A percentile compares a stretch with the other conserved stretches of the same genome.
phyloP scores from a whole-genome alignment of 2,113 vertebrate genomes.

The Symphodus melops region DNA sequence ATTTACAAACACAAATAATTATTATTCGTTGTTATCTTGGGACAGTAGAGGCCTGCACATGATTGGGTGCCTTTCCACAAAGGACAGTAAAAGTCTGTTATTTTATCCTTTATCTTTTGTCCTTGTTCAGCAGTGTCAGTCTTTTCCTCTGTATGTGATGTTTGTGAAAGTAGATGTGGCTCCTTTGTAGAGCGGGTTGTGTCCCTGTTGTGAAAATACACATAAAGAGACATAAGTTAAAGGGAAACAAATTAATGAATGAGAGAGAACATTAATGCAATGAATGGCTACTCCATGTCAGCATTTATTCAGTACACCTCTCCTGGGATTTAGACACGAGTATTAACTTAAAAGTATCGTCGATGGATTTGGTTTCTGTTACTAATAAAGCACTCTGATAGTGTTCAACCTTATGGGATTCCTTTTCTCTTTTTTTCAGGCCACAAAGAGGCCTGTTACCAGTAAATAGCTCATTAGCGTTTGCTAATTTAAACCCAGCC shows the following conservation, averaged over 20 bases:
- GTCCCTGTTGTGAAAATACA: constrained; percentile 80
- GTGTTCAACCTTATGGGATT: constrained; percentile 42
- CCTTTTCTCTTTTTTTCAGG: constrained; percentile 46
- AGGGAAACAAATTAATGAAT: background rate
- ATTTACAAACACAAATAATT: constrained; percentile 79
- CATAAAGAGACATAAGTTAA: background rate
- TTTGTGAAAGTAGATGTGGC: constrained; percentile 98
- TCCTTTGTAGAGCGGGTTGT: constrained; percentile 96
- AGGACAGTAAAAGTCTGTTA: constrained; percentile 36
- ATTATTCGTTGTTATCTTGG: constrained; percentile 65
- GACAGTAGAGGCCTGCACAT: constrained; percentile 83
- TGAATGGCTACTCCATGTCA: too few relatives aligned
- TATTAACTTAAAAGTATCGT: background rate
- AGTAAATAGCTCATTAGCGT: constrained; percentile 77
- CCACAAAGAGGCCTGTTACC: constrained; percentile 62
- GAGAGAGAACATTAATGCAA: background rate
- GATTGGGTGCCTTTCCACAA: constrained; percentile 52
- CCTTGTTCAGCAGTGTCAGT: constrained; percentile 67
- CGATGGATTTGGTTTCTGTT: constrained; percentile 2
- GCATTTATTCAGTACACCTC: too few relatives aligned
- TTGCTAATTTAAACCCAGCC: constrained; percentile 75
- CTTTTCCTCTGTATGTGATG: constrained; percentile 93
- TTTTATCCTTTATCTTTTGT: constrained; percentile 29
- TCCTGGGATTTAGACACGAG: background rate
- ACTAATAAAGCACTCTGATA: constrained; percentile 18